A percentile compares a stretch with the other conserved stretches of the same genome.
These are phyloP conservation scores for Entosphenus tridentatus DNA, from an alignment of 2,113 vertebrate species.

Conservation along the genomic window DNA sequence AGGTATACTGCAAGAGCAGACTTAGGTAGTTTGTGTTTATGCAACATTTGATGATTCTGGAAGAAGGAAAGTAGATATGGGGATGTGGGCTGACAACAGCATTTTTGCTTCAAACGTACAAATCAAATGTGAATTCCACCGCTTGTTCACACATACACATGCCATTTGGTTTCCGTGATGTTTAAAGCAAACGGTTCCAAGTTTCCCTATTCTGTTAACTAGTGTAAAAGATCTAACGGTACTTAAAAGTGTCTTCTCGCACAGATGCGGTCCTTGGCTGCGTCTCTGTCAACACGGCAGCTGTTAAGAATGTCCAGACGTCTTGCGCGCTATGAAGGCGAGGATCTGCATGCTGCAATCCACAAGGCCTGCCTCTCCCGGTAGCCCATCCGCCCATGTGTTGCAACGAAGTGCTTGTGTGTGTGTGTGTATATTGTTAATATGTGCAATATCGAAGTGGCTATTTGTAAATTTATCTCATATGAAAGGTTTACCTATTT, in stretches of 20 bases:
- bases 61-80: no score
- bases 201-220: no score
- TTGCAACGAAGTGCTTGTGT: no score
- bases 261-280: constrained; percentile 64
- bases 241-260: no score
- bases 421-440: background rate
- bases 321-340: constrained; percentile 52
- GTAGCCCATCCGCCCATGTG: constrained; percentile 18
- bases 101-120: constrained; percentile 7
- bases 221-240: no score
- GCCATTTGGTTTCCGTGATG: no score
- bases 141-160: no score
- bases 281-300: constrained; percentile 70
- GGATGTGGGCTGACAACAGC: background rate
- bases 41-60: no score
- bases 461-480: background rate
- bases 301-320: constrained; percentile 60
- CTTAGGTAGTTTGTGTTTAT: no score
- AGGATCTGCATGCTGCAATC: constrained; percentile 47
- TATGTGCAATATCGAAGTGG: background rate
- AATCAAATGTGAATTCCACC: background rate
- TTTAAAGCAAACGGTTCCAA: no score
- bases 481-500: background rate
- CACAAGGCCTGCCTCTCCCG: constrained; percentile 87
- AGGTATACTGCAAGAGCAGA: no score